These are phyloP conservation scores for Alauda arvensis DNA, from an alignment of 2,797 vertebrate species.

Conservation along the genomic window DNA sequence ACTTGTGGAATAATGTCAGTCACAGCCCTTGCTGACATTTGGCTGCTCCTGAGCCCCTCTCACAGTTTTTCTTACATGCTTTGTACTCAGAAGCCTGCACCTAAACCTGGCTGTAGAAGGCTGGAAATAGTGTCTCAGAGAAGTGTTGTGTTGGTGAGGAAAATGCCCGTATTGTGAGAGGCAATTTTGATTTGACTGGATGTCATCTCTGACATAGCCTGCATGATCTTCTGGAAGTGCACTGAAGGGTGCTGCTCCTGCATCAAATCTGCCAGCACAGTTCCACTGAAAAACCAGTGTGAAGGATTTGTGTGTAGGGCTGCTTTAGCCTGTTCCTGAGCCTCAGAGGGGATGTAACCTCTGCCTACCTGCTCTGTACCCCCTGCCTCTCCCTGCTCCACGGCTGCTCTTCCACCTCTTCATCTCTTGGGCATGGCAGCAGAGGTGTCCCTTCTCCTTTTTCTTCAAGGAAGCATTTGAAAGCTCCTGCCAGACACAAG, in stretches of 20 bases:
- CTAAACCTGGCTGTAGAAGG: background rate
- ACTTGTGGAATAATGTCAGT: background rate
- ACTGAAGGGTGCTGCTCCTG: background rate
- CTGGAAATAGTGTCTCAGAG: background rate
- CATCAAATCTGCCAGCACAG: background rate
- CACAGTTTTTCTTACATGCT: accelerated
- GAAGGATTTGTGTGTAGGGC: accelerated
- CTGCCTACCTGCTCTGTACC: background rate
- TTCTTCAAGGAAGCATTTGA: background rate
- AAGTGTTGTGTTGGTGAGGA: background rate
- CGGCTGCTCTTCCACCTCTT: background rate
- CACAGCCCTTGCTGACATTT: background rate
- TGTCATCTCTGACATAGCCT: accelerated
- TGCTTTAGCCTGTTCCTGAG: background rate
- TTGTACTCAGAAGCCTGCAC: background rate
- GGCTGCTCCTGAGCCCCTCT: background rate
- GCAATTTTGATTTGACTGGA: background rate
- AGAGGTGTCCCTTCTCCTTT: background rate
- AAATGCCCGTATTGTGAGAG: background rate
- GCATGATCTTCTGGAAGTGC: background rate
- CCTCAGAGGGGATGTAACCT: background rate
- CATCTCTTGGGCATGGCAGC: background rate
- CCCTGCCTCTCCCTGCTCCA: background rate
- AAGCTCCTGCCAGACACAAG: background rate
- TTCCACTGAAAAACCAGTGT: background rate